Percentiles rank a stretch among this genome's conserved stretches.
Evolutionary conservation across 2,113 vertebrate genomes (phyloP).

Genomic region (Hypomesus transpacificus): DNA sequence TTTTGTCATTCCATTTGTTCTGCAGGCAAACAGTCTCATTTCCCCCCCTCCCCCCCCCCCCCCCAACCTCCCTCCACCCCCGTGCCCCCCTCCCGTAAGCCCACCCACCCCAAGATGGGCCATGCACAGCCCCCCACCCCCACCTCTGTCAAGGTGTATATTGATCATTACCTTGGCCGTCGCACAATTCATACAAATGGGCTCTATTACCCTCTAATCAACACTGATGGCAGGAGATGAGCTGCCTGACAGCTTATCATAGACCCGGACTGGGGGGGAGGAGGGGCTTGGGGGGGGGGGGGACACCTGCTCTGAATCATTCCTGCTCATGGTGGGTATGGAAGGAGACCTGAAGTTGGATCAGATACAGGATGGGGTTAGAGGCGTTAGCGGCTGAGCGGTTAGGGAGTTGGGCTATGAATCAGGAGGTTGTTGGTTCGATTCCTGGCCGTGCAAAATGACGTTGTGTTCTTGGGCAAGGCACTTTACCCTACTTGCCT

Average conservation of each 20-base stretch:
- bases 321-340: not conserved
- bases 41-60: constrained; percentile 39
- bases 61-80: constrained; percentile 38
- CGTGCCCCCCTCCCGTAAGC: constrained; percentile 34
- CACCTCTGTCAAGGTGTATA: constrained; percentile 69
- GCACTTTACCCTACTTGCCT: too few species aligned
- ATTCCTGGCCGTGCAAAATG: too few species aligned
- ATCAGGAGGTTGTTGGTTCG: too few species aligned
- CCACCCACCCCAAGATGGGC: constrained; percentile 36
- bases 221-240: constrained; percentile 70
- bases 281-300: constrained; percentile 1
- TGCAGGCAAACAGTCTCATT: constrained; percentile 67
- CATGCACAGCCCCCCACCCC: constrained; percentile 27
- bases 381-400: not conserved
- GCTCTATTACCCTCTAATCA: constrained; percentile 72
- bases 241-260: constrained; percentile 69
- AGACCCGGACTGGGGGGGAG: constrained; percentile 27
- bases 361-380: not conserved
- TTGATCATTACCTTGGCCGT: constrained; percentile 67
- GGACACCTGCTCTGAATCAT: not conserved
- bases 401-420: too few species aligned
- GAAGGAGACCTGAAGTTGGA: not conserved
- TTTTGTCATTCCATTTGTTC: constrained; percentile 74
- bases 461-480: too few species aligned
- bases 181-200: constrained; percentile 72